phyloP scores from a whole-genome alignment of 2,888 invertebrate genomes.

The Sthenelais limicola region DNA sequence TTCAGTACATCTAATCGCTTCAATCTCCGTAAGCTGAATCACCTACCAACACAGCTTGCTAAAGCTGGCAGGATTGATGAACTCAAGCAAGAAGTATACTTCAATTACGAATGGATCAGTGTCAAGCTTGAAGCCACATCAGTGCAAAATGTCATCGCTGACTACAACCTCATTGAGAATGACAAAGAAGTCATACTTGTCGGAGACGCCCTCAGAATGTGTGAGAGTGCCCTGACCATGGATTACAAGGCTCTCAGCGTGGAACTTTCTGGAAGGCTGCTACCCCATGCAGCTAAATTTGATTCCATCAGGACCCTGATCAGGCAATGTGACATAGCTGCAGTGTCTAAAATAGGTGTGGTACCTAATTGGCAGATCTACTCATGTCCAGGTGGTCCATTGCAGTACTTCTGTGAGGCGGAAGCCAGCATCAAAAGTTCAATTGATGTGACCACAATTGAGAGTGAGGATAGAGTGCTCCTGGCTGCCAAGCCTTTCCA shows the following conservation, averaged over 20 bases:
- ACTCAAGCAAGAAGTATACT: conserved; percentile 44
- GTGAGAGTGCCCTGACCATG: conserved; percentile 82
- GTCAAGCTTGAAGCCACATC: conserved; percentile 46
- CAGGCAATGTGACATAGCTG: conserved; percentile 60
- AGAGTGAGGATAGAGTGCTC: conserved; percentile 59
- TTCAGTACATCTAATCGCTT: conserved; percentile 43
- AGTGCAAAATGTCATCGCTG: conserved; percentile 44
- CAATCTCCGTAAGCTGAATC: conserved; percentile 52
- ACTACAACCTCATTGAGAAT: conserved; percentile 49
- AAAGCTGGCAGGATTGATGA: conserved; percentile 9
- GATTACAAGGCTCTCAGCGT: conserved; percentile 45
- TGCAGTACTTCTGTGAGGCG: conserved; percentile 64
- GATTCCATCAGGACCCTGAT: conserved; percentile 56
- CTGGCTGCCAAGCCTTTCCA: conserved; percentile 60
- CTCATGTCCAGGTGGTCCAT: conserved; percentile 64
- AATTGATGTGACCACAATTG: conserved; percentile 60
- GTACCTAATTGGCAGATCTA: conserved; percentile 65
- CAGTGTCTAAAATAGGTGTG: conserved; percentile 58
- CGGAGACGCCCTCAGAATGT: conserved; percentile 91
- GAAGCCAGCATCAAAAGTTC: conserved; percentile 52
- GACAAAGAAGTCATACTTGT: conserved; percentile 89
- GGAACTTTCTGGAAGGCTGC: conserved; percentile 46
- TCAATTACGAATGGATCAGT: conserved; percentile 47
- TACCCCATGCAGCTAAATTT: conserved; percentile 54
- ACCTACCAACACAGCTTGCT: conserved; percentile 51